A percentile compares a stretch with the other conserved stretches of the same genome.
These are phyloP conservation scores for Hypothenemus hampei DNA, from an alignment of 1,140 invertebrate genomes.

Conservation along the genomic window DNA sequence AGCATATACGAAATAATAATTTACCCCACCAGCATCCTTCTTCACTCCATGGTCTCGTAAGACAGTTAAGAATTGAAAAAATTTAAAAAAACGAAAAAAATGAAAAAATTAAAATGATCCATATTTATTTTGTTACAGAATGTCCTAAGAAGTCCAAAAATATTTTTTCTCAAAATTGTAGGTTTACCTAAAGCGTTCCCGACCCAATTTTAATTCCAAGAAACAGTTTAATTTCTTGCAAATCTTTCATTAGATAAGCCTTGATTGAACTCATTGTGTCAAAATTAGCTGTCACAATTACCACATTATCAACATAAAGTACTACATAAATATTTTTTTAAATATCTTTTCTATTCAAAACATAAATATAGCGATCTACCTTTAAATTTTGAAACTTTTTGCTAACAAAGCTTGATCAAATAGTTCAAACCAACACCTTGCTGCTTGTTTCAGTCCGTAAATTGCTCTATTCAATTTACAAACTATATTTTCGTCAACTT, in stretches of 20 bases:
- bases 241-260: neutral
- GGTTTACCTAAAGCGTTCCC: no score
- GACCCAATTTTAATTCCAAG: neutral
- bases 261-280: neutral
- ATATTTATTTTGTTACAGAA: no score
- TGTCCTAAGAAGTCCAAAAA: no score
- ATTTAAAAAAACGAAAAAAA: no score
- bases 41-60: no score
- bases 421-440: constrained; percentile 37
- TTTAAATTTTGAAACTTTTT: constrained; percentile 33
- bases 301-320: constrained; percentile 34
- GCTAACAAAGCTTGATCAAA: constrained; percentile 34
- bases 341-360: constrained; percentile 29
- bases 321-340: constrained; percentile 30
- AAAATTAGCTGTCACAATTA: constrained; percentile 29
- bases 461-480: constrained; percentile 43
- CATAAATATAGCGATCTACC: constrained; percentile 36
- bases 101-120: no score
- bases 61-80: no score
- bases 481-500: constrained; percentile 26
- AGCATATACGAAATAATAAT: no score
- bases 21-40: no score
- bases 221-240: neutral
- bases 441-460: constrained; percentile 46
- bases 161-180: no score